These are phyloP conservation scores for Megastigmus dorsalis DNA, from an alignment of 2,888 invertebrate species.

Conservation along the genomic window DNA sequence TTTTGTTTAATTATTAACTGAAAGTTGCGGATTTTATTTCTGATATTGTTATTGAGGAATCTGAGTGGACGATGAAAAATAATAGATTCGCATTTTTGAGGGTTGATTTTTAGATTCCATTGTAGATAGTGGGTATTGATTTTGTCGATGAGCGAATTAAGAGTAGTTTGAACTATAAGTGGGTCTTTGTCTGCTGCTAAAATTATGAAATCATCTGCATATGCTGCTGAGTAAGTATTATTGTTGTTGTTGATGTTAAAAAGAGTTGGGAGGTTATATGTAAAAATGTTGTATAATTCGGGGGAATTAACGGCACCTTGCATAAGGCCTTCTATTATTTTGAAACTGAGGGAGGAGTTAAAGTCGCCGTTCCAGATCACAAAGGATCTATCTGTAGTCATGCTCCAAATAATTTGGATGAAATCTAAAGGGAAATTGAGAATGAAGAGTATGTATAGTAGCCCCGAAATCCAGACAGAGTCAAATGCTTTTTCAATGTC, in stretches of 20 bases:
- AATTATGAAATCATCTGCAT: not conserved
- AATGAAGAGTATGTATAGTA: conserved; percentile 1
- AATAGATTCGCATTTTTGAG: conserved; percentile 10
- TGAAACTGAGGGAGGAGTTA: not conserved
- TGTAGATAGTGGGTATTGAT: not conserved
- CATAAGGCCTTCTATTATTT: not conserved
- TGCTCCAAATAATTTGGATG: not conserved
- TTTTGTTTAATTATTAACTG: too few relatives aligned
- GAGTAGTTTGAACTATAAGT: not conserved
- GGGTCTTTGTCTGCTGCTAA: not conserved
- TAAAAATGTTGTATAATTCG: too few relatives aligned
- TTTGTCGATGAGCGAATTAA: not conserved
- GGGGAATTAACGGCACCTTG: not conserved
- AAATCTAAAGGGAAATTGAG: conserved; percentile 14
- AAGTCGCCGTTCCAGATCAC: too few relatives aligned
- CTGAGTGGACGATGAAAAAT: not conserved
- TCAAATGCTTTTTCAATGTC: too few relatives aligned
- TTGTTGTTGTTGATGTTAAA: not conserved
- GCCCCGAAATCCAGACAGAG: too few relatives aligned
- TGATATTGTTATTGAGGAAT: too few relatives aligned
- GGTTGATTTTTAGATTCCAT: conserved; percentile 12
- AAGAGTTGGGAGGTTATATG: not conserved
- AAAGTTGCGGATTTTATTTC: not conserved
- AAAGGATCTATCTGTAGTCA: too few relatives aligned
- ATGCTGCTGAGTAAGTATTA: not conserved